Percentiles rank a stretch among this genome's conserved stretches.
Evolutionary conservation across 2,113 vertebrate species (phyloP).

Genomic region (Boleophthalmus pectinirostris): DNA sequence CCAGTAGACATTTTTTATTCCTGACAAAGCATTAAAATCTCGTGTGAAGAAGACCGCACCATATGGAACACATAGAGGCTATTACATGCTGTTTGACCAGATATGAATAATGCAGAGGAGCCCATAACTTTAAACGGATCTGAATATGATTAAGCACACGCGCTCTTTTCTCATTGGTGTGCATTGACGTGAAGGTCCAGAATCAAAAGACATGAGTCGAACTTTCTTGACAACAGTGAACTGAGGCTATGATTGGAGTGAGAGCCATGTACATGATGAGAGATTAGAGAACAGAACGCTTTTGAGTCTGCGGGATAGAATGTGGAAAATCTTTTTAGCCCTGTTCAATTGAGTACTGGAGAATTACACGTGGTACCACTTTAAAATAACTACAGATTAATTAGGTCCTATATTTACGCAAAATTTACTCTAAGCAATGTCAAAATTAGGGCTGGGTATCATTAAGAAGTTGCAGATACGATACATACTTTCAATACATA

Average conservation of each 20-base stretch:
- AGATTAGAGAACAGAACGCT: background rate
- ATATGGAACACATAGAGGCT: background rate
- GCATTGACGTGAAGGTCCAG: slow-evolving; percentile 15
- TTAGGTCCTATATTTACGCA: too few species aligned
- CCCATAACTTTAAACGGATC: slow-evolving; percentile 17
- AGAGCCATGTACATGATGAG: background rate
- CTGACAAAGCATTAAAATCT: slow-evolving; percentile 11
- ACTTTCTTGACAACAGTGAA: background rate
- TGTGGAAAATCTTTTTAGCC: slow-evolving; percentile 7
- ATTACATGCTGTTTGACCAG: slow-evolving; percentile 35
- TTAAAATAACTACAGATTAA: too few species aligned
- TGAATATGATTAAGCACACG: slow-evolving; percentile 18
- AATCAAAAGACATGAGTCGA: background rate
- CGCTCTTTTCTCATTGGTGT: slow-evolving; percentile 20
- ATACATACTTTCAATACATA: too few species aligned
- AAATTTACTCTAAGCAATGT: too few species aligned
- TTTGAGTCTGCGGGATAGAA: background rate
- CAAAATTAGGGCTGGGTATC: too few species aligned
- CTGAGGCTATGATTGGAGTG: slow-evolving; percentile 12
- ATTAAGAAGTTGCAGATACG: too few species aligned
- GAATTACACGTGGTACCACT: background rate
- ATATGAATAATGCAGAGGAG: slow-evolving; percentile 43
- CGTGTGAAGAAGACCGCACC: slow-evolving; percentile 1
- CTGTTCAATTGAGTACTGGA: background rate
- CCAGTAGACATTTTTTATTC: slow-evolving; percentile 1